A percentile compares a stretch with the other conserved stretches of the same genome.
These are phyloP conservation scores for Epinotia demarniana DNA, from an alignment of 2,888 invertebrate genomes.

Conservation along the genomic window DNA sequence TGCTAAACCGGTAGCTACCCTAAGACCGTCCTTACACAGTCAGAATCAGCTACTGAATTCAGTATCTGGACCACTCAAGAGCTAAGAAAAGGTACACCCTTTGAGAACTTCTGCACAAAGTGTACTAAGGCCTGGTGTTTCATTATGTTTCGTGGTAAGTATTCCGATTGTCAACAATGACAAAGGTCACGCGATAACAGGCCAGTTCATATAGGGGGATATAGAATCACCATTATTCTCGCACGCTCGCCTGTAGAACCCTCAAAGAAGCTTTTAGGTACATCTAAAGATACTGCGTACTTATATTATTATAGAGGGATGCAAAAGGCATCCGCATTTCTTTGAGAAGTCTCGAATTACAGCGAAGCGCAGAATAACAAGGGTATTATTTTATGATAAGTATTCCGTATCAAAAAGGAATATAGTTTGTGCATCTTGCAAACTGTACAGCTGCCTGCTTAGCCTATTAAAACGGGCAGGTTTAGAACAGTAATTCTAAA, in stretches of 20 bases:
- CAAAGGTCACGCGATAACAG: conserved; percentile 20
- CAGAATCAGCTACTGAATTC: too few species aligned
- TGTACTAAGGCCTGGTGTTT: not conserved
- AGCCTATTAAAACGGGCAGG: not conserved
- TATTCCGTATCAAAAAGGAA: conserved; percentile 17
- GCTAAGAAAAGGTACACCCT: too few species aligned
- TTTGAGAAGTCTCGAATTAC: conserved; percentile 26
- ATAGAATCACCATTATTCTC: conserved; percentile 5
- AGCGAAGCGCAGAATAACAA: conserved; percentile 23
- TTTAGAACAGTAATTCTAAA: not conserved
- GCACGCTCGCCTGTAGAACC: not conserved
- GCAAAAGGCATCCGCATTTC: conserved; percentile 36
- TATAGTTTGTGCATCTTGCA: conserved; percentile 14
- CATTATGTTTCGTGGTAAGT: not conserved
- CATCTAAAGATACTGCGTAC: conserved; percentile 8
- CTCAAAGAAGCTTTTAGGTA: conserved; percentile 33
- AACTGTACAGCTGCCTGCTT: not conserved
- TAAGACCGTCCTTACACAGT: too few species aligned
- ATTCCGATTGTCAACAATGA: conserved; percentile 16
- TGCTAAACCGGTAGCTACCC: too few species aligned
- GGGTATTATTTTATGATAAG: conserved; percentile 21
- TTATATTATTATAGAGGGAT: conserved; percentile 18
- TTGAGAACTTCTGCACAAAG: too few species aligned
- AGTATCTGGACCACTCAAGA: too few species aligned
- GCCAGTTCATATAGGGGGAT: conserved; percentile 11